Base-by-base conservation (phyloP, 2,113 vertebrate genomes). In the Variabilichromis moorii region DNA sequence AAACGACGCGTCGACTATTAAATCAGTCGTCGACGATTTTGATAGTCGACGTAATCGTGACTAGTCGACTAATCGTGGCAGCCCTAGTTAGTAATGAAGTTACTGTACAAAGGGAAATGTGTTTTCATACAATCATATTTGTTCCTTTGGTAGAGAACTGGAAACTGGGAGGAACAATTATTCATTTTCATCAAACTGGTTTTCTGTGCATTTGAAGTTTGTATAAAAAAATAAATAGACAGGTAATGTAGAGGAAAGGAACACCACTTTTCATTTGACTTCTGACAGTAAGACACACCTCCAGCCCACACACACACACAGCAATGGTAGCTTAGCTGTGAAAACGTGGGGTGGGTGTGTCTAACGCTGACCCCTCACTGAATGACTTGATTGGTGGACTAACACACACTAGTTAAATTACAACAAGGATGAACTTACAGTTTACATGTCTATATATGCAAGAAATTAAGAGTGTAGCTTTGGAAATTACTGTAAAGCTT, bases 301-400 rank as follows among this genome's bases (percentile, higher is more conserved):
- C 54, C 54, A 57, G 12, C 12, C 54, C 21, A 8, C 54, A 5
- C 21, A 55, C 53, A 73, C 81, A 89, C 31, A 88, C n/a, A 80
- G 83, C 19, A 54, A 5, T 61, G 79, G 86, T 88, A 86, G 71
- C 68, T 82, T 87, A 90, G 91, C 83, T 89, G 90, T 86, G 93
- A 92, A 90, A 92, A 91, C 80, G 1, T 9, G 26, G 55, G 55
- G 86, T 57, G 73, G 84, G 90, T 92, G 89, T 83, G 83, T 79
- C 91, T 93, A 93, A 94, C 21, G 88, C 91, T 92, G 94, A 94
- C 93, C 79, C 73, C 68, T 88, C 93, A 84, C 91, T 86, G 88
- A 94, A 76, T 91, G 90, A 91, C 88, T 61, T 61, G 57, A 33
- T 61, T 61, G 57, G 16, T 61, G 57, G 28, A 61, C 28, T 10